Base-by-base conservation (phyloP, 1,140 invertebrate genomes). In the Euura lappo region DNA sequence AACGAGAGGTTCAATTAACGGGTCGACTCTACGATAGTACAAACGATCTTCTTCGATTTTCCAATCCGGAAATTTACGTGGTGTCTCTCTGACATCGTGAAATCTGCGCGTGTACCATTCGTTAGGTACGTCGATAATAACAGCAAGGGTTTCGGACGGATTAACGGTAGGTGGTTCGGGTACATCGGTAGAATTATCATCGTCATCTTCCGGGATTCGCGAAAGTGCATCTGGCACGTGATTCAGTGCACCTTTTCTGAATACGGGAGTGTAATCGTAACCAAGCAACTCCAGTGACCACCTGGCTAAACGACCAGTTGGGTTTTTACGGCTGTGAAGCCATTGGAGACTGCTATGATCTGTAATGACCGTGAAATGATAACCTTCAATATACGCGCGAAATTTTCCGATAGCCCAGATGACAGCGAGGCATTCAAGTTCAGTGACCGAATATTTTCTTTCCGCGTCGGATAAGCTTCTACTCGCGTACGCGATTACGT, bases 181-280 rank as follows among this genome's bases (percentile, higher is more conserved):
- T 28, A 1, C 28, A 28, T 28, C 28, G 1, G 28, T 1, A 1
- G 28, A 1, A 28, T 28, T 28, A 28, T 28, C 28, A 28, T 28
- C 28, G 28, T 28, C 28, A 46, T 73, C 45, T 5, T 70, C 28
- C 51, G 71, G 73, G n/a, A 74, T 77, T 72, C 84, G 73, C 2
- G 79, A 84, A 28, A 86, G 69, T 0, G 81, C 79, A 76, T 88
- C 85, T 44, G 86, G 79, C 0, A 85, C 80, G 3, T 76, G 45
- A 28, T 28, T 28, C 28, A 28, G 28, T 28, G 28, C 28, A 28
- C 28, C 28, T 69, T 79, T 80, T 42, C 84, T 65, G 72, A 87
- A 81, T 0, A 75, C 45, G 2, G 88, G 80, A 1, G 84, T 77
- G 47, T 85, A 86, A 72, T 80, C 73, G 78, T 81, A 84, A 47